These are phyloP conservation scores for Bergia puertoricense DNA, from an alignment of 92 coral and sea anemone genomes.

Conservation along the genomic window DNA sequence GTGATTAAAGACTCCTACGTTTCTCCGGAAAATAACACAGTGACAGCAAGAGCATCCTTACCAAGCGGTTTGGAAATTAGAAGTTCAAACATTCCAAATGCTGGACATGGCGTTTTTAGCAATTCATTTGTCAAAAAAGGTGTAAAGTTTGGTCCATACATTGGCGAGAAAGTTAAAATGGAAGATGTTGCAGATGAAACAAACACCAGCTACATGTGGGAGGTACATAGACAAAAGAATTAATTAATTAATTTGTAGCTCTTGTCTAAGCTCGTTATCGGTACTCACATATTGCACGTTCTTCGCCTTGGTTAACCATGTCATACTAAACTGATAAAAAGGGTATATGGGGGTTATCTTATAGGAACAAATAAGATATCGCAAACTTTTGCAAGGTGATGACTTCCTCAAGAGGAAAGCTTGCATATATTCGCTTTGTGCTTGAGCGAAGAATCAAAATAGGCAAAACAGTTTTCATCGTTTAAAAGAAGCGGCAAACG, in stretches of 20 bases:
- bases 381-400: too few relatives aligned
- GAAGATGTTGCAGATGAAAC: slow-evolving; percentile 37
- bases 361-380: too few relatives aligned
- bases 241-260: neutral
- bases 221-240: neutral
- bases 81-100: slow-evolving; percentile 67
- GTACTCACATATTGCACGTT: too few relatives aligned
- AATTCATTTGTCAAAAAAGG: slow-evolving; percentile 50
- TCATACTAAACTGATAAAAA: too few relatives aligned
- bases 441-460: too few relatives aligned
- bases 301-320: too few relatives aligned
- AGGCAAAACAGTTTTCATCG: too few relatives aligned
- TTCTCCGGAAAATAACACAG: neutral
- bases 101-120: slow-evolving; percentile 78
- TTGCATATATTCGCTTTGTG: too few relatives aligned
- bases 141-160: slow-evolving; percentile 37
- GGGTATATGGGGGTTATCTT: too few relatives aligned
- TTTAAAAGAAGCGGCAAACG: too few relatives aligned
- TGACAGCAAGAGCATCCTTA: slow-evolving; percentile 57
- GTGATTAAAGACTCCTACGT: slow-evolving; percentile 45
- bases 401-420: too few relatives aligned
- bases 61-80: slow-evolving; percentile 61
- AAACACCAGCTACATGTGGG: slow-evolving; percentile 48
- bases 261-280: neutral
- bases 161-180: slow-evolving; percentile 39